Base-by-base conservation (phyloP, 2,797 vertebrate genomes). In the Dromococcyx pavoninus region DNA sequence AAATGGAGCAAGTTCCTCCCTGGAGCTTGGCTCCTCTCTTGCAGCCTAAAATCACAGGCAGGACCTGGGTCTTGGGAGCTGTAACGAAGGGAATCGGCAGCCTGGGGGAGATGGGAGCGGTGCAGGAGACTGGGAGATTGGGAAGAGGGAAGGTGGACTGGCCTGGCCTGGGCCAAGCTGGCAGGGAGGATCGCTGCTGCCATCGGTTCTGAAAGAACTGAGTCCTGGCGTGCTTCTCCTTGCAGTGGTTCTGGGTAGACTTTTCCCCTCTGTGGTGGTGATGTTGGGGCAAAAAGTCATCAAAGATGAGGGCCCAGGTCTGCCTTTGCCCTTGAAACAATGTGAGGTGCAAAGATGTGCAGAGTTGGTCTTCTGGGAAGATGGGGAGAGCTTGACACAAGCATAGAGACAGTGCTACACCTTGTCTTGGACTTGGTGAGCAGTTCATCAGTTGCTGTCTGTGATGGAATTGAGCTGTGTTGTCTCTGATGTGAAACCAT, bases 1-100 rank as follows among this genome's bases (percentile, higher is more conserved):
- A 88, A 91, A 48, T 0, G 1, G 62, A 90, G 83, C 89, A 61
- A 76, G 94, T 39, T 94, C 82, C 92, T 90, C 37, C 88, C 85
- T 61, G 83, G 94, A 89, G 91, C 88, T 94, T 84, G 79, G 77
- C 76, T 89, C 83, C 76, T 64, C n/a, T 81, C 67, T 61, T 78
- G 35, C 71, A 61, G 1, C 62, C 70, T 88, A 88, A 75, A 57
- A 48, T 65, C 28, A 1, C 66, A 84, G 94, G 71, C 76, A 72
- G 80, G 67, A 78, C 19, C 2, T 9, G 5, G 72, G 54, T 67
- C 1, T 28, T 17, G 46, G 37, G 70, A 78, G 66, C 58, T 0
- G 0, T 61, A 16, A 86, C 0, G 1, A 74, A n/a, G 60, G 77
- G n/a, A 70, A 28, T 17, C 0, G 0, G 32, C 24, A 70, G 69